These are phyloP conservation scores for Drosophila ficusphila DNA, from an alignment of 1,140 invertebrate genomes.

Conservation along the genomic window DNA sequence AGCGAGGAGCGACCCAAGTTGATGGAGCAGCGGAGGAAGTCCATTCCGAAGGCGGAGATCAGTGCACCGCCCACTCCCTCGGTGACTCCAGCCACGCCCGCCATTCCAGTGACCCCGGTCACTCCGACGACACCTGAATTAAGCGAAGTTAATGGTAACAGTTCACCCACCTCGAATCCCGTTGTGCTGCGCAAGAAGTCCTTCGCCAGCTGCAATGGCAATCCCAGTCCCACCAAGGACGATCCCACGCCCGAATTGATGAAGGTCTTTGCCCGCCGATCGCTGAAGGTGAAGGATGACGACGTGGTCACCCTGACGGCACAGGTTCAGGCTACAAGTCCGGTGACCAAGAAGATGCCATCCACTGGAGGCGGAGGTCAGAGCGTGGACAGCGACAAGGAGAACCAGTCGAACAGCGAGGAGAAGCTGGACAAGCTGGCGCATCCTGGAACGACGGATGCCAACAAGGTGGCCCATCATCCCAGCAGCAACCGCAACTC, in stretches of 20 bases:
- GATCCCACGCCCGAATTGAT: slow-evolving; percentile 91
- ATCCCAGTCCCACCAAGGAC: slow-evolving; percentile 70
- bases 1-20: slow-evolving; percentile 65
- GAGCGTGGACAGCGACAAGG: slow-evolving; percentile 88
- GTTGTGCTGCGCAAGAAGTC: slow-evolving; percentile 86
- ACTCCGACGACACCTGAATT: slow-evolving; percentile 25
- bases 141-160: slow-evolving; percentile 30
- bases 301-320: slow-evolving; percentile 85
- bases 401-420: slow-evolving; percentile 85
- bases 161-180: slow-evolving; percentile 27
- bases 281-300: slow-evolving; percentile 90
- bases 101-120: slow-evolving; percentile 8
- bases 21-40: slow-evolving; percentile 68
- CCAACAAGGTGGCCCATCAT: slow-evolving; percentile 22
- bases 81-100: slow-evolving; percentile 21
- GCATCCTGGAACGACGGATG: slow-evolving; percentile 58
- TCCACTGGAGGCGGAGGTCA: slow-evolving; percentile 41
- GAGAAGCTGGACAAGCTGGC: slow-evolving; percentile 71
- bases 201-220: slow-evolving; percentile 61
- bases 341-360: slow-evolving; percentile 75
- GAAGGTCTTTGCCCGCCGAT: slow-evolving; percentile 91
- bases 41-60: slow-evolving; percentile 45
- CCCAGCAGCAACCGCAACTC: slow-evolving; percentile 67
- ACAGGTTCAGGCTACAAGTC: background rate
- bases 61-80: slow-evolving; percentile 10